Conservation (phyloP, 2,797 vertebrate species). For the Spinibarbus caldwelli region DNA sequence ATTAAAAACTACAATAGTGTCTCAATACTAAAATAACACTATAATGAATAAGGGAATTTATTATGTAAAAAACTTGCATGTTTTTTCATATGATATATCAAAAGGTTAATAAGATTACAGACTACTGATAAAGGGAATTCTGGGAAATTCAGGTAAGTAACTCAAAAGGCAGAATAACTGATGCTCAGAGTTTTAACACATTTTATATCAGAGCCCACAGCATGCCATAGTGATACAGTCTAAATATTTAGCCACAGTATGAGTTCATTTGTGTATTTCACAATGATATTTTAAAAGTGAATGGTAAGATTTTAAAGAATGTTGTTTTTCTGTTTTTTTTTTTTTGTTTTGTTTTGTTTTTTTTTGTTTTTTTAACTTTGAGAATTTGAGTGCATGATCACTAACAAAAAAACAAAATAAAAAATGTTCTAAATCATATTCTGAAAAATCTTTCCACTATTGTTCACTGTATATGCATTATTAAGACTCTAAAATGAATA, state of each 20-base stretch:
- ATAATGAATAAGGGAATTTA: too few species aligned
- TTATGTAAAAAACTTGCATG: too few species aligned
- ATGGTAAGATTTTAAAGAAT: background rate
- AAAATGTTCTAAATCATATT: background rate
- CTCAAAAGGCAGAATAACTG: background rate
- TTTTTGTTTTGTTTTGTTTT: too few species aligned
- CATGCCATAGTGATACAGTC: background rate
- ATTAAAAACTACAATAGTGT: too few species aligned
- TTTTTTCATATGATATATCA: too few species aligned
- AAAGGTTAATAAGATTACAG: too few species aligned
- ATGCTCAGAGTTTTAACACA: background rate
- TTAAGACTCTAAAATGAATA: background rate
- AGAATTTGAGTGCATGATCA: background rate
- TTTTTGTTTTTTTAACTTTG: too few species aligned
- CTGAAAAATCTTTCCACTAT: background rate
- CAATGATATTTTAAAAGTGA: background rate
- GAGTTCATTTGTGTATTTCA: background rate
- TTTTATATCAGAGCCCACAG: background rate
- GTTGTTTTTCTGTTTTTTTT: background rate
- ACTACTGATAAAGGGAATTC: conserved; percentile 93
- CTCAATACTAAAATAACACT: too few species aligned
- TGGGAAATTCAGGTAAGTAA: conserved; percentile 86
- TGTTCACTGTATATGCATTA: background rate
- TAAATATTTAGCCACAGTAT: background rate
- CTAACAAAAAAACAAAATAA: background rate